Evolutionary conservation across 2,888 invertebrate species (phyloP).

Genomic region (Drosophila setosimentum): DNA sequence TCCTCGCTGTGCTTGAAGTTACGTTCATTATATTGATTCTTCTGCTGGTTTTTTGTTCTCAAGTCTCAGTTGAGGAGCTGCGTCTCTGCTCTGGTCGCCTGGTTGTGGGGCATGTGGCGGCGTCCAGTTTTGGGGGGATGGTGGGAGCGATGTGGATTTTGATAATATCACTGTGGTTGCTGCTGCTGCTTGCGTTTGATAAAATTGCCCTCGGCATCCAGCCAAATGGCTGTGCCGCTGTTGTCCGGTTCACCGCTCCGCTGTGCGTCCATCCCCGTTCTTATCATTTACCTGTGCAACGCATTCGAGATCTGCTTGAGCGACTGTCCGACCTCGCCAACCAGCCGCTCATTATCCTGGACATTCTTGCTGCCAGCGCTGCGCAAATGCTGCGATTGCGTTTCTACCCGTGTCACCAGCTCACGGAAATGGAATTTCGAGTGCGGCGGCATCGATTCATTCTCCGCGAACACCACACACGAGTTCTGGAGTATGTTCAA

Average conservation of each 20-base stretch:
- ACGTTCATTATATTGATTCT: conserved; percentile 33
- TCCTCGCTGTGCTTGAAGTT: conserved; percentile 77
- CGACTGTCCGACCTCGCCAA: conserved; percentile 88
- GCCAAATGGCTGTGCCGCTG: conserved; percentile 72
- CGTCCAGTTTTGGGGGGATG: conserved; percentile 48
- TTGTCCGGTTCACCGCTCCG: conserved; percentile 56
- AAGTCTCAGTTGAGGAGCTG: conserved; percentile 9
- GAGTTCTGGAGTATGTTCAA: conserved; percentile 92
- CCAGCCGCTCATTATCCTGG: conserved; percentile 89
- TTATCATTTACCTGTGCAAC: conserved; percentile 85
- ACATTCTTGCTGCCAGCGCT: conserved; percentile 90
- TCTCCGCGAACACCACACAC: conserved; percentile 93
- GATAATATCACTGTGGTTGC: conserved; percentile 41
- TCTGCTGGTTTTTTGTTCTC: conserved; percentile 16
- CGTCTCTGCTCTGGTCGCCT: conserved; percentile 18
- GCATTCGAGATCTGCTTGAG: conserved; percentile 85
- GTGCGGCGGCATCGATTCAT: conserved; percentile 91
- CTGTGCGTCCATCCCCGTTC: conserved; percentile 79
- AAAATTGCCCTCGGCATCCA: conserved; percentile 83
- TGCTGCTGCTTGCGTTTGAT: conserved; percentile 73
- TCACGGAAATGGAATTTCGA: conserved; percentile 95
- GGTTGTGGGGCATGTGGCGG: conserved; percentile 7
- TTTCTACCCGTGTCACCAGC: conserved; percentile 89
- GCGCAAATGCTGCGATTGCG: conserved; percentile 89
- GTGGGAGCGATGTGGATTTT: conserved; percentile 50